phyloP scores from a whole-genome alignment of 2,797 vertebrate species.

The Oryzias sinensis region DNA sequence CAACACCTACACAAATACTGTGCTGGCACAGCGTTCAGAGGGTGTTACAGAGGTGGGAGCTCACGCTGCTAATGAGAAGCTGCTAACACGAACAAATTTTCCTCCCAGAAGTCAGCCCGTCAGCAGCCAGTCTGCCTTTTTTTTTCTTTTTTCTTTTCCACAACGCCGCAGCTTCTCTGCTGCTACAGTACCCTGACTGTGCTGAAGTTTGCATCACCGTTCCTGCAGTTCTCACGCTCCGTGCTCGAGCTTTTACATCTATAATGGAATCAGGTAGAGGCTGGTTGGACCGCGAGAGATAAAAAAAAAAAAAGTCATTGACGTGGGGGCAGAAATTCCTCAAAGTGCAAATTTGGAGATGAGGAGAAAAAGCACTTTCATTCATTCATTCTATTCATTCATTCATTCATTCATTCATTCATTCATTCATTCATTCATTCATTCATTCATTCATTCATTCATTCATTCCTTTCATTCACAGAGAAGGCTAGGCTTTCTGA shows the following conservation, averaged over 20 bases:
- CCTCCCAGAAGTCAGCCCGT: constrained; percentile 55
- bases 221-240: not conserved
- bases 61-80: constrained; percentile 59
- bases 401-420: constrained; percentile 2
- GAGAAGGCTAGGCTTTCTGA: no score
- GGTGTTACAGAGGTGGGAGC: constrained; percentile 30
- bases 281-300: constrained; percentile 58
- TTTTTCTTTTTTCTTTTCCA: constrained; percentile 38
- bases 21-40: constrained; percentile 42
- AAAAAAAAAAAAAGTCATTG: constrained; percentile 15
- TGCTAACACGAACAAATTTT: constrained; percentile 45
- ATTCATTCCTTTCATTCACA: no score
- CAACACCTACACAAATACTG: constrained; percentile 48
- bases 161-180: constrained; percentile 37
- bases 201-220: constrained; percentile 24
- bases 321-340: constrained; percentile 40
- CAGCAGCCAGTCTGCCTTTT: constrained; percentile 33
- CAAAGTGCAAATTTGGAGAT: constrained; percentile 47
- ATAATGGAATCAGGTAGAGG: constrained; percentile 74
- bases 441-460: no score
- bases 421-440: not conserved
- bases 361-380: constrained; percentile 9
- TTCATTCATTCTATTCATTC: not conserved
- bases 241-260: constrained; percentile 62
- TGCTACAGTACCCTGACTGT: constrained; percentile 26